A percentile compares a stretch with the other conserved stretches of the same genome.
Evolutionary conservation across 1,140 invertebrate genomes (phyloP).

Genomic region (Kradibia gibbosae): DNA sequence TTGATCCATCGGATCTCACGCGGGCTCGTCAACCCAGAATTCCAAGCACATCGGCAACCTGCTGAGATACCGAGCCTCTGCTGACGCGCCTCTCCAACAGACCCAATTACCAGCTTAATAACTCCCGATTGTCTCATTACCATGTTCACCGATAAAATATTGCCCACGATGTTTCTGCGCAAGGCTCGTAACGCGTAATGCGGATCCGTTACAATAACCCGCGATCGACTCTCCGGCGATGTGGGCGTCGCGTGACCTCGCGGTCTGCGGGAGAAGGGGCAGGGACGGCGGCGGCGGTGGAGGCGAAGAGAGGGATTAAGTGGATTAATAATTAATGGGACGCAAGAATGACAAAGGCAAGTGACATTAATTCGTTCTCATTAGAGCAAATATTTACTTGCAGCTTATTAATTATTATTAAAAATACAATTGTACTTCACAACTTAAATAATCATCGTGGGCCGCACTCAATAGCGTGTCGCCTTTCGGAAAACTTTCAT

Average conservation of each 20-base stretch:
- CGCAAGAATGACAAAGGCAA: constrained; percentile 1
- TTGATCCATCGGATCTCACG: not conserved
- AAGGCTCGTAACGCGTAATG: not conserved
- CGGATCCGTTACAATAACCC: not conserved
- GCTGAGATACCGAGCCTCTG: not conserved
- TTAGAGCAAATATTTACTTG: not conserved
- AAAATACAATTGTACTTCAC: not conserved
- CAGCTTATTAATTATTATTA: not conserved
- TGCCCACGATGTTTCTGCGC: not conserved
- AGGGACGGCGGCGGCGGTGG: no score
- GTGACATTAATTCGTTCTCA: not conserved
- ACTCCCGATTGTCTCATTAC: not conserved
- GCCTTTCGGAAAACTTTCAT: not conserved
- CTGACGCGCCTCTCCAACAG: not conserved
- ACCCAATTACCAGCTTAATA: not conserved
- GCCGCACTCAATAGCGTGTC: not conserved
- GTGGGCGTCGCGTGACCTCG: no score
- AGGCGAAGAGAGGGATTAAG: not conserved
- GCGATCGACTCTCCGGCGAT: no score
- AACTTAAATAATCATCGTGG: not conserved
- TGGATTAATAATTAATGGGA: not conserved
- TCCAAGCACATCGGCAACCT: not conserved
- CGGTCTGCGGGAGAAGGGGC: no score
- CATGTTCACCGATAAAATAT: not conserved
- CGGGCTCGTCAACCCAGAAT: not conserved